Conservation (phyloP, 2,113 vertebrate species). For the Xenopus laevis region DNA sequence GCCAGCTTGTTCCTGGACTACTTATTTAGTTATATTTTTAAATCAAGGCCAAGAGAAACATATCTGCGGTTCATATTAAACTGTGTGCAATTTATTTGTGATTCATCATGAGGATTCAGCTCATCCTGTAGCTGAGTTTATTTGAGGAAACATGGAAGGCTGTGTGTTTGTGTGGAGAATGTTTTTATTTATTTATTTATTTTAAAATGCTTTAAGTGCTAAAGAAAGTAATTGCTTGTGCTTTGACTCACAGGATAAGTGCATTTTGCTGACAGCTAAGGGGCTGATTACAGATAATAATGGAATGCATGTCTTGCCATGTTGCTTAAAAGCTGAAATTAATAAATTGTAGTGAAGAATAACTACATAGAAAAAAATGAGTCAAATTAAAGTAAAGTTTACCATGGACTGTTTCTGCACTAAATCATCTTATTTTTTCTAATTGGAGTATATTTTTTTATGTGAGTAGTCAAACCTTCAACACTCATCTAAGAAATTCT, state of each 20-base stretch:
- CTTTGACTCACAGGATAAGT: constrained; percentile 7
- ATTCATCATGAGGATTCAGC: constrained; percentile 31
- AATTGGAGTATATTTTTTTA: too few relatives aligned
- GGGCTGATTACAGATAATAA: not conserved
- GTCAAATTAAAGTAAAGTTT: too few relatives aligned
- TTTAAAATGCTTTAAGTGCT: too few relatives aligned
- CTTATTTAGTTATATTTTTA: constrained; percentile 6
- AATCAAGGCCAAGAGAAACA: constrained; percentile 27
- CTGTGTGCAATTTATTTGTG: constrained; percentile 8
- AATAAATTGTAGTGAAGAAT: too few relatives aligned
- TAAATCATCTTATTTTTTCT: too few relatives aligned
- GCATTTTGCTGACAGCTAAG: constrained; percentile 7
- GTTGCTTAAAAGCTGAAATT: too few relatives aligned
- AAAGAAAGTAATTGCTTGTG: not conserved
- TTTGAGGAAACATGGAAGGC: not conserved
- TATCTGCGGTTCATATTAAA: constrained; percentile 14
- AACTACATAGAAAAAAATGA: too few relatives aligned
- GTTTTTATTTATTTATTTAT: too few relatives aligned
- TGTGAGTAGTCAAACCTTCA: too few relatives aligned
- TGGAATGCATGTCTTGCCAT: constrained; percentile 9
- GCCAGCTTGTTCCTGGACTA: constrained; percentile 13
- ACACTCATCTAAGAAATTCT: too few relatives aligned
- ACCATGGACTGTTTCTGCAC: too few relatives aligned
- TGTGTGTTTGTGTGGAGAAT: too few relatives aligned
- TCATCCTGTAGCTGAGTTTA: constrained; percentile 20